Evolutionary conservation across 2,888 invertebrate genomes (phyloP), one percentile per base, ranked within the genome.

Genomic region (Lathronympha strigana): DNA sequence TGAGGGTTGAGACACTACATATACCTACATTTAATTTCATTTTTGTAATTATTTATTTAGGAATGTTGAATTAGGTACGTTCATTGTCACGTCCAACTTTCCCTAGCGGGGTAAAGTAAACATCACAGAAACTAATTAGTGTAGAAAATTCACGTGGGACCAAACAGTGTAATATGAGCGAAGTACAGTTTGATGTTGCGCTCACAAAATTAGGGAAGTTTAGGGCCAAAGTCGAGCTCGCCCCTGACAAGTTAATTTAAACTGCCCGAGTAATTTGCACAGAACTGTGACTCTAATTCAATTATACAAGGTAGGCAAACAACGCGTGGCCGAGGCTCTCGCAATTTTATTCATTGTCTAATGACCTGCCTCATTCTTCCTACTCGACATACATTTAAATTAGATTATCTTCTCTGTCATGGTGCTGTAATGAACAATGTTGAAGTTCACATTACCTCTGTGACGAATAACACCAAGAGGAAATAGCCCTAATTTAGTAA

Each of bases 121-220:
- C 90, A 90, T 84, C 78, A 82, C 80, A 76, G 78, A 84, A 90
- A 89, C 88, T 90, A 89, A 90, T 90, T 90, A 90, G 89, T 83
- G 87, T 84, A 86, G 87, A 87, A 88, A 90, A 90, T 88, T 89
- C 90, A 88, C 87, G 85, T 87, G 90, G 90, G 90, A 88, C 89
- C 86, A 80, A 83, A 84, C 87, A 81, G 87, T 83, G 87, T 85
- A 80, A 85, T 89, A 87, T 87, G 87, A 83, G 80, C 81, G 84
- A 85, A 90, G 90, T 85, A 88, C 84, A 90, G 90, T 88, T 90
- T 90, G 90, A 90, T 90, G 90, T 90, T 87, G 82, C 87, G 82
- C 87, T 88, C 87, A 83, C 90, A 87, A 90, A 90, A 89, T 90
- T 90, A 90, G 87, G 82, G 88, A 90, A 90, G 87, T 90, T 90